A percentile compares a stretch with the other conserved stretches of the same genome.
Evolutionary conservation across 2,797 vertebrate species (phyloP).

Genomic region (Salmo trutta): DNA sequence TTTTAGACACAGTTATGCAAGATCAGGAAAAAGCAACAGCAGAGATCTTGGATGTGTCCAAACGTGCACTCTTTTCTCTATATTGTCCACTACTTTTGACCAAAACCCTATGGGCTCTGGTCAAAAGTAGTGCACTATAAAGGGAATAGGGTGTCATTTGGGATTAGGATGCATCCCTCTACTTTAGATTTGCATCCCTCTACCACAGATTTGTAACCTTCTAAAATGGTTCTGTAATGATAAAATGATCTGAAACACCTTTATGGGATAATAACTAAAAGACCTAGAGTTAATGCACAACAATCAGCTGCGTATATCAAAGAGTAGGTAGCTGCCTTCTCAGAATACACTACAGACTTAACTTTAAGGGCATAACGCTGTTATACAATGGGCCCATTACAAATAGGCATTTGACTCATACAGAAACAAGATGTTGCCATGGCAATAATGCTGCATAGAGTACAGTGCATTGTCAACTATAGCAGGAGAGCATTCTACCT

Average conservation of each 20-base stretch:
- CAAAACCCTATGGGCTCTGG: neutral
- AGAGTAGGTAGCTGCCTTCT: neutral
- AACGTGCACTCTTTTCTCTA: neutral
- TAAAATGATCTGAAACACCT: neutral
- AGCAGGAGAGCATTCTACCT: conserved; percentile 51
- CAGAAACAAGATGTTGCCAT: conserved; percentile 54
- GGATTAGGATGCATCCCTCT: neutral
- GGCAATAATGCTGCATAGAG: conserved; percentile 51
- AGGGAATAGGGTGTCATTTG: neutral
- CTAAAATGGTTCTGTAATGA: neutral
- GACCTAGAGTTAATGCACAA: neutral
- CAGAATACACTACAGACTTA: neutral
- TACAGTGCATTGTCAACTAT: conserved; percentile 46
- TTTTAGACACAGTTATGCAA: conserved; percentile 32
- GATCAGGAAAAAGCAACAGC: conserved; percentile 14
- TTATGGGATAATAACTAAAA: neutral
- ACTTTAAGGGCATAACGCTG: conserved; percentile 18
- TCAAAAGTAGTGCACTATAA: neutral
- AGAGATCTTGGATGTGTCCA: neutral
- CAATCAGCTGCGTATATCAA: neutral
- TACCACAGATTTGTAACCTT: neutral
- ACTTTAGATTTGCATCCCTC: neutral
- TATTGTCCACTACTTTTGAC: neutral
- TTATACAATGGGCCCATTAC: conserved; percentile 32
- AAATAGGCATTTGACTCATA: conserved; percentile 44